Conservation (phyloP, 2,888 invertebrate genomes). For the Muschampia plurimacula region DNA sequence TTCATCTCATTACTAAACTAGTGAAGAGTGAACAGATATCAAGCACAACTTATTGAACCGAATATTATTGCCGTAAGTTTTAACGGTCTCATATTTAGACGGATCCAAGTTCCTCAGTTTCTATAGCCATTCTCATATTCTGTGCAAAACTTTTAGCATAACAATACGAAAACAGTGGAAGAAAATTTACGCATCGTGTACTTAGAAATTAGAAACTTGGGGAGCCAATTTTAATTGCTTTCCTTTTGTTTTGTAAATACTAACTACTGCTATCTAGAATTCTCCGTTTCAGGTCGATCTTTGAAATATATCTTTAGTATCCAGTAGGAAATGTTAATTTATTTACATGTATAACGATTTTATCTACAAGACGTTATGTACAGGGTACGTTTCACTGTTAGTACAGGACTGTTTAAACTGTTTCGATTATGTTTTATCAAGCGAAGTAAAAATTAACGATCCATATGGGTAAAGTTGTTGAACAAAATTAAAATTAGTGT, state of each 20-base stretch:
- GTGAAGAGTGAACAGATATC: neutral
- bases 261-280: neutral
- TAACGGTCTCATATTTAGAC: conserved; percentile 6
- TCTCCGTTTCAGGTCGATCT: neutral
- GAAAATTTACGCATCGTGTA: conserved; percentile 28
- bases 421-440: too few species aligned
- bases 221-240: neutral
- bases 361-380: too few species aligned
- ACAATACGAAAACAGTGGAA: conserved; percentile 22
- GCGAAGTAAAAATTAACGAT: too few species aligned
- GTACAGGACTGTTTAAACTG: too few species aligned
- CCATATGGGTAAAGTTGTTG: too few species aligned
- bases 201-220: conserved; percentile 13
- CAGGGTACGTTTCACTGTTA: too few species aligned
- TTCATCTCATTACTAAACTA: neutral
- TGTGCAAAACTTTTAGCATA: conserved; percentile 29
- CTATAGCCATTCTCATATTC: conserved; percentile 23
- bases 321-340: too few species aligned
- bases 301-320: neutral
- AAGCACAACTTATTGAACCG: neutral
- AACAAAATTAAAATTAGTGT: too few species aligned
- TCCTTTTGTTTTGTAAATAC: neutral
- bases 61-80: conserved; percentile 26
- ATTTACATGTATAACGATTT: too few species aligned
- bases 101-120: conserved; percentile 7